Base-by-base conservation (phyloP, 2,888 invertebrate species). In the Drosophila neonasuta region DNA sequence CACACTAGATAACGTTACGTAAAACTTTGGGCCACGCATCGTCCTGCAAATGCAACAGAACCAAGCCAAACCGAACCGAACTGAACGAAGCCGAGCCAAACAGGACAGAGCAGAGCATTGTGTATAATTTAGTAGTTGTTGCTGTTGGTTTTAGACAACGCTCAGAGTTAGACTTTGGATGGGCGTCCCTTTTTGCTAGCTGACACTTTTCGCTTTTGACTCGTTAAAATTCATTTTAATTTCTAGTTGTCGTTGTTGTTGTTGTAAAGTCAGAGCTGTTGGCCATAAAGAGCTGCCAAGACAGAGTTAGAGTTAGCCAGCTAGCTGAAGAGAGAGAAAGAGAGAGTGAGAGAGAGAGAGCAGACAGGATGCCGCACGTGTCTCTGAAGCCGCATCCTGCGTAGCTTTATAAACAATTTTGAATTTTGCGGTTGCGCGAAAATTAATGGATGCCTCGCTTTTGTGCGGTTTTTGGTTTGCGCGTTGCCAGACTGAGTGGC, bases 361-460 rank as follows among this genome's bases (percentile, higher is more conserved):
- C 34, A 51, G 48, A 39, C 52, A 44, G 76, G 62, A 68, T 74
- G 63, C 62, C 54, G 84, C 83, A 86, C 80, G 79, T 86, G 85
- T 86, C 85, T 77, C 75, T 72, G 79, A 61, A 70, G 79, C 75
- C 76, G 69, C 77, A 81, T 81, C 71, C 87, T 80, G 82, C 79
- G 76, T 77, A 77, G 85, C 82, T 87, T 86, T 88, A 89, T 86
- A 87, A 88, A 88, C 86, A 88, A 86, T 88, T 88, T 86, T 81
- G 86, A 88, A 88, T 89, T 86, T 88, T 88, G 89, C 79, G 88
- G 89, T 88, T 88, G 74, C 77, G 78, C 74, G 80, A 75, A 86
- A 89, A 89, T 88, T 89, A 89, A 88, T 89, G 89, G 85, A 86
- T 82, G 86, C 78, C 80, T 81, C 87, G 86, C 86, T 81, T 76